Evolutionary conservation across 2,888 invertebrate species (phyloP).

Genomic region (Pilophorus perplexus): DNA sequence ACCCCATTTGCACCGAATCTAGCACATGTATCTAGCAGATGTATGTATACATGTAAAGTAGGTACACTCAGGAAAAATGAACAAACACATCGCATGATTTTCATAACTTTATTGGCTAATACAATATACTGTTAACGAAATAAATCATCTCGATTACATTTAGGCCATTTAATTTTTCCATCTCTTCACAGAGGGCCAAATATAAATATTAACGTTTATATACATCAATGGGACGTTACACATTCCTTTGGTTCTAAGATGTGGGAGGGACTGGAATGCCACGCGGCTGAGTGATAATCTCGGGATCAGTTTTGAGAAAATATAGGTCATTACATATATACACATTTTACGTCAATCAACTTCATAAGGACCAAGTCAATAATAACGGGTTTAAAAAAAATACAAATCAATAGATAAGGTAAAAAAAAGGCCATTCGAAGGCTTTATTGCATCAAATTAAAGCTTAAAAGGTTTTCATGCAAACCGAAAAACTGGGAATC

Average conservation of each 20-base stretch:
- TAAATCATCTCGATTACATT: conserved; percentile 41
- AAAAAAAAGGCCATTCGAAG: no score
- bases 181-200: conserved; percentile 33
- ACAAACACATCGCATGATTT: conserved; percentile 1
- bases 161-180: conserved; percentile 34
- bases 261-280: conserved; percentile 38
- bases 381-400: background rate
- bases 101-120: conserved; percentile 40
- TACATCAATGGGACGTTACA: conserved; percentile 39
- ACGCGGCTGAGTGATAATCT: conserved; percentile 31
- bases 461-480: no score
- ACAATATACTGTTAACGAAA: conserved; percentile 38
- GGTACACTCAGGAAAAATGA: no score
- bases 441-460: conserved; percentile 26
- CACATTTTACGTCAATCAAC: background rate
- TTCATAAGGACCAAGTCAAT: background rate
- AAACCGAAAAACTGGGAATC: no score
- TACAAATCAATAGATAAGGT: background rate
- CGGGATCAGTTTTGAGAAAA: conserved; percentile 26
- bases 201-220: conserved; percentile 40
- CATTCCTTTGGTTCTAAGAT: conserved; percentile 40
- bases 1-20: no score
- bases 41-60: no score
- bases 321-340: conserved; percentile 12
- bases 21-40: no score